Base-by-base conservation (phyloP, 2,113 vertebrate genomes). In the Corythoichthys haematopterus region DNA sequence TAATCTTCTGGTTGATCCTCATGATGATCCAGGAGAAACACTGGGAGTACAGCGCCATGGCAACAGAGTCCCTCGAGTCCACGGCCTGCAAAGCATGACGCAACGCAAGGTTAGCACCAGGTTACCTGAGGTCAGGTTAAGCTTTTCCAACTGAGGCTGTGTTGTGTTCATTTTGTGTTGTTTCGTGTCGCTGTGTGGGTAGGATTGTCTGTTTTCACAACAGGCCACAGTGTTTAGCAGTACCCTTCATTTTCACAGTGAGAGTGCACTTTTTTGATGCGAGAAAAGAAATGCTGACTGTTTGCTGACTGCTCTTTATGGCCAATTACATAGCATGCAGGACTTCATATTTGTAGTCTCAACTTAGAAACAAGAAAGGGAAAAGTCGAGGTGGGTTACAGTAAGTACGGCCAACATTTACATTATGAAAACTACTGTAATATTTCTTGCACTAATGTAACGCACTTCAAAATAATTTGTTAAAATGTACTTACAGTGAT, bases 1-100 rank as follows among this genome's bases (percentile, higher is more conserved):
- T 93, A 84, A 96, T 93, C 81, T 94, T 95, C 56, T 89, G 90
- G 74, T 97, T 97, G 86, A 97, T 96, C 84, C 90, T 94, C 88
- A 84, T 92, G 77, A 97, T 95, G 76, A 97, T 94, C 95, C 95
- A 96, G 3, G 95, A 96, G 81, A 96, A 96, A 80, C 95, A 96
- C 82, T 95, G 94, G 28, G 95, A 94, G 78, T 97, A 97, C 37
- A 97, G 91, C 0, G 95, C 95, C 95, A 97, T 97, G 72, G 95
- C 91, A 50, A 96, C 92, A 0, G 95, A 96, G 76, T 96, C 94
- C 56, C 95, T 87, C 6, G 95, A 96, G 86, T 94, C 95, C 79
- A 93, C 91, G 1, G 95, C 95, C 95, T 97, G 86, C 62, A 74
- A 83, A 78, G 59, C 57, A 80, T 9, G 59, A 72, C 48, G 65